Evolutionary conservation across 2,888 invertebrate genomes (phyloP), one percentile per base, ranked within the genome.

Genomic region (Chrysodeixis includens): DNA sequence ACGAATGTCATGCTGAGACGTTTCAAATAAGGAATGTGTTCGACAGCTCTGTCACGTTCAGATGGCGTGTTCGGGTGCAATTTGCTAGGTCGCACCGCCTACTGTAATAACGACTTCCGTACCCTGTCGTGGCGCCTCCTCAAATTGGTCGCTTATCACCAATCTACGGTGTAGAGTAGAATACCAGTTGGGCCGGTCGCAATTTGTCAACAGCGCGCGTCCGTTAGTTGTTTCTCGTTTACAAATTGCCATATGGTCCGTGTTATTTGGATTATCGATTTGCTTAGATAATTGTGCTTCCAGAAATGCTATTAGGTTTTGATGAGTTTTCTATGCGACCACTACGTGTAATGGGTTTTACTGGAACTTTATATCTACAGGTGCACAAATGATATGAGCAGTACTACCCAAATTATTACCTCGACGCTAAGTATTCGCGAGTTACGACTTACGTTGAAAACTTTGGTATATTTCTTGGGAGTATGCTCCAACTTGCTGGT

Each of bases 81-180:
- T 94, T 94, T 94, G 88, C 90, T 89, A 84, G 86, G 89, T 93
- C 92, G 92, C 92, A 88, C 93, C 94, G 94, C 94, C 94, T 93
- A 92, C 94, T 93, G 93, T 94, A 93, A 94, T 94, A 94, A 94
- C 94, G 94, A 93, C 94, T 94, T 94, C 94, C 94, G 94, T 92
- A 92, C 93, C 93, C 91, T 89, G 93, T 90, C 93, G 93, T 92
- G 93, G 94, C 93, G 94, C 94, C 94, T 94, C 93, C 94, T 93
- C 91, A 93, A 94, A 94, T 94, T 94, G 94, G 94, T 94, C 94
- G 94, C 94, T 94, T 94, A 94, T 94, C 94, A 93, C 94, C 92
- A 92, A 94, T 94, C 94, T 94, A 92, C 86, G 89, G 90, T 89
- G 92, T 92, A 84, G 90, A 91, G 89, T 92, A 90, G 91, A 91